phyloP scores from a whole-genome alignment of 2,113 vertebrate genomes.

The Falcunculus frontatus region DNA sequence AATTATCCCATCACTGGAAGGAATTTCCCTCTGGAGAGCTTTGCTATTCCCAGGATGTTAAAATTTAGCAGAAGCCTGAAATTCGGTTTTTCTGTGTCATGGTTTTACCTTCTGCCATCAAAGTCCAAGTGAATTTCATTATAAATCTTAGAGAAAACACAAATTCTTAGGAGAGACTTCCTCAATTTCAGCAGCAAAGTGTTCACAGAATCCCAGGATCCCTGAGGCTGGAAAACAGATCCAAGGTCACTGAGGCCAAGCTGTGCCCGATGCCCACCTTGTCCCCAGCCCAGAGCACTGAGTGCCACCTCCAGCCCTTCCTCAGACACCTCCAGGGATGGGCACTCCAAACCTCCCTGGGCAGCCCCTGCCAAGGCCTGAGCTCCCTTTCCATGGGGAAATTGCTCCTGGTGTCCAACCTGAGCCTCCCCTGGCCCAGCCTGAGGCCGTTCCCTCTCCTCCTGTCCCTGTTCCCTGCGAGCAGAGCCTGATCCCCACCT shows the following conservation, averaged over 20 bases:
- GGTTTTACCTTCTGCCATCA: not conserved
- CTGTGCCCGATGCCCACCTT: not conserved
- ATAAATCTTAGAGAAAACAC: not conserved
- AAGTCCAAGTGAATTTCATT: not conserved
- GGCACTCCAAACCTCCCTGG: not conserved
- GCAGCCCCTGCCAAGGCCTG: not conserved
- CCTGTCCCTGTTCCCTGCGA: not conserved
- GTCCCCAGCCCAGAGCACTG: not conserved
- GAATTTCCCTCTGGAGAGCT: not conserved
- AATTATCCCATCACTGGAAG: not conserved
- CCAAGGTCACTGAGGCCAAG: accelerated
- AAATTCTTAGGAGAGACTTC: not conserved
- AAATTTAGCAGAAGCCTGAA: not conserved
- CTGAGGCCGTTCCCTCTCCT: not conserved
- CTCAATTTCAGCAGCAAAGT: not conserved
- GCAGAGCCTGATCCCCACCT: not conserved
- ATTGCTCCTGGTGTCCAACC: not conserved
- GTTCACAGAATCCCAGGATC: not conserved
- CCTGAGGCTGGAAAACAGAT: not conserved
- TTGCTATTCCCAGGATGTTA: not conserved
- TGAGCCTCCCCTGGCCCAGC: not conserved
- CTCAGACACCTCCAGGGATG: not conserved
- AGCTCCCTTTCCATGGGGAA: not conserved
- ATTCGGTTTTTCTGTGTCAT: not conserved
- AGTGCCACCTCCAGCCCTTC: not conserved